Evolutionary conservation across 2,888 invertebrate genomes (phyloP).

Genomic region (Morpho achilles): DNA sequence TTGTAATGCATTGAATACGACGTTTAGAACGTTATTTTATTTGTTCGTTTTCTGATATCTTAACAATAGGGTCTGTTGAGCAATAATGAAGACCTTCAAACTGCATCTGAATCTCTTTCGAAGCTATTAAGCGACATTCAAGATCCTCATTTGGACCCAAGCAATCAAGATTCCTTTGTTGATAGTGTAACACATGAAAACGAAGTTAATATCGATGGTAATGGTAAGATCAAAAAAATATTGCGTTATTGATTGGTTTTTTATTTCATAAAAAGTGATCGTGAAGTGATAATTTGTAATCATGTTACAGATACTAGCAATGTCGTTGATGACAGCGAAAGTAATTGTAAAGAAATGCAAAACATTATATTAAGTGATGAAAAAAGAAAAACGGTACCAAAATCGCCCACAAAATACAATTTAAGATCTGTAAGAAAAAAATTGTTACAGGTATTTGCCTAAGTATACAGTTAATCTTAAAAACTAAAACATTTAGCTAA

Average conservation of each 20-base stretch:
- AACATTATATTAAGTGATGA: neutral
- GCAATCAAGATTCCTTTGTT: conserved; percentile 37
- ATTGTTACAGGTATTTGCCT: conserved; percentile 23
- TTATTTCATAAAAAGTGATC: too few species aligned
- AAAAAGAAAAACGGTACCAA: conserved; percentile 1
- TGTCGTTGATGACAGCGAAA: neutral
- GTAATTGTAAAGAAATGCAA: neutral
- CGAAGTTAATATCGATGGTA: conserved; percentile 3
- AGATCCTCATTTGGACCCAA: conserved; percentile 36
- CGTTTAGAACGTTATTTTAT: conserved; percentile 2
- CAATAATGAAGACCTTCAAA: conserved; percentile 48
- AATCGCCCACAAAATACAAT: conserved; percentile 25
- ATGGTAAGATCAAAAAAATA: conserved; percentile 5
- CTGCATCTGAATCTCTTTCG: conserved; percentile 45
- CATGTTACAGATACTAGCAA: neutral
- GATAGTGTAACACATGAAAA: conserved; percentile 26
- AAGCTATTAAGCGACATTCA: conserved; percentile 51
- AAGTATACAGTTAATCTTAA: too few species aligned
- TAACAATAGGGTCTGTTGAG: conserved; percentile 36
- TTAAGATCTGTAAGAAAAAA: conserved; percentile 29
- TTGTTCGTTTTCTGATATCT: conserved; percentile 1
- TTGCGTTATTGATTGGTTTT: neutral
- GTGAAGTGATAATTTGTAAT: too few species aligned
- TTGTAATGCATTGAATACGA: conserved; percentile 4
- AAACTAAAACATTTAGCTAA: neutral